Percentiles rank a stretch among this genome's conserved stretches.
These are phyloP conservation scores for Gonioctena quinquepunctata DNA, from an alignment of 1,140 invertebrate species.

Conservation along the genomic window DNA sequence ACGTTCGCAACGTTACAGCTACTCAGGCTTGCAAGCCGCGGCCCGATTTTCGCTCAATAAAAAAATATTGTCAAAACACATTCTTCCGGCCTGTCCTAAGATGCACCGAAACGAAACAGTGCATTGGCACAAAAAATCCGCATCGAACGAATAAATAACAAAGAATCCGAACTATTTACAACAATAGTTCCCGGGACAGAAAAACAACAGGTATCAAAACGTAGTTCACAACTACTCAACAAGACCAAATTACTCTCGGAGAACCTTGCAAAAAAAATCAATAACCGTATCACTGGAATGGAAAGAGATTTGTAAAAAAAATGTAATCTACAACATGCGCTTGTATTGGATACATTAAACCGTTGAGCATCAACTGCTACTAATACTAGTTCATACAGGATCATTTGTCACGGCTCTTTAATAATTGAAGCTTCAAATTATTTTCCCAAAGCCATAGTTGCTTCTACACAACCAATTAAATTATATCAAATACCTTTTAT, in stretches of 20 bases:
- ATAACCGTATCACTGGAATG: constrained; percentile 13
- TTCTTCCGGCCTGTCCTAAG: too few relatives aligned
- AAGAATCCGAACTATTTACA: constrained; percentile 37
- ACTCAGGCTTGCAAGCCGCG: too few relatives aligned
- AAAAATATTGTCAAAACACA: too few relatives aligned
- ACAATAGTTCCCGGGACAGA: constrained; percentile 30
- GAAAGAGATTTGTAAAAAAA: constrained; percentile 24
- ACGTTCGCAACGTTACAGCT: too few relatives aligned
- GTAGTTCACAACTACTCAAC: constrained; percentile 9
- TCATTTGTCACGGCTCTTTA: not conserved
- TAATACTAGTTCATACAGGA: constrained; percentile 20
- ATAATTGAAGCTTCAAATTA: too few relatives aligned
- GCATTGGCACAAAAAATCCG: constrained; percentile 24
- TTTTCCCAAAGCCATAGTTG: too few relatives aligned
- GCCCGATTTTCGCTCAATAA: too few relatives aligned
- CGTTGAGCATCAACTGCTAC: constrained; percentile 23
- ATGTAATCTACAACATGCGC: constrained; percentile 16
- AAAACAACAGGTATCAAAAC: not conserved
- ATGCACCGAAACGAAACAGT: not conserved
- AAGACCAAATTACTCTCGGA: not conserved
- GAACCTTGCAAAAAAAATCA: not conserved
- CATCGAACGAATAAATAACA: constrained; percentile 26
- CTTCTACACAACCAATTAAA: too few relatives aligned
- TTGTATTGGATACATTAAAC: constrained; percentile 33
- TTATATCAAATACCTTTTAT: not conserved